These are phyloP conservation scores for Hemitrygon akajei DNA, from an alignment of 2,797 vertebrate species.

Conservation along the genomic window DNA sequence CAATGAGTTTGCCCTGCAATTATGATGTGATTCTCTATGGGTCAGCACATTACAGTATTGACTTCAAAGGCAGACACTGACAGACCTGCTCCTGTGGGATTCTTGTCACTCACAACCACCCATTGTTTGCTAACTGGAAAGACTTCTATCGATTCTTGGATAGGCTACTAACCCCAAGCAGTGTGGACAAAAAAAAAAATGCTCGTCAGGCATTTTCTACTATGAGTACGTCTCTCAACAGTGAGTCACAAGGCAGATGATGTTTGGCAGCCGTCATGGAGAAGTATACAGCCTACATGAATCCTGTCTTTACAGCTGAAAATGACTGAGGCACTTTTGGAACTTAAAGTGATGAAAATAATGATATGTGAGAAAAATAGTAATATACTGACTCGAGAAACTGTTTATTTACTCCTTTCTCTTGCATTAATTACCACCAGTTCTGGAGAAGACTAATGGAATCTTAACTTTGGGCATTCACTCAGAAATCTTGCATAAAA, in stretches of 20 bases:
- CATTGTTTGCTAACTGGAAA: not conserved
- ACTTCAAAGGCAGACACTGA: slow-evolving; percentile 3
- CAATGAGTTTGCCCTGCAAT: not conserved
- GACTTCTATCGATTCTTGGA: not conserved
- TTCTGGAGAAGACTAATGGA: not conserved
- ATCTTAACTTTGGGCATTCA: not conserved
- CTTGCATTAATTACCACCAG: not conserved
- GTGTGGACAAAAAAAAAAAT: not conserved
- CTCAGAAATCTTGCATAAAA: not conserved
- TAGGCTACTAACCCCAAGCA: not conserved
- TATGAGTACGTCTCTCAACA: not conserved
- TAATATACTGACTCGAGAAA: not conserved
- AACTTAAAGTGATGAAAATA: not conserved
- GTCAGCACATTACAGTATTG: slow-evolving; percentile 3
- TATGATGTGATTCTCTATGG: slow-evolving; percentile 22
- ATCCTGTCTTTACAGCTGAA: not conserved
- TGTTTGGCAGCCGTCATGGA: not conserved
- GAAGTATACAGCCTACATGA: not conserved
- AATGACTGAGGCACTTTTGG: not conserved
- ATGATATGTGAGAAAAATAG: not conserved
- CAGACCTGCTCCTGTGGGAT: slow-evolving; percentile 1
- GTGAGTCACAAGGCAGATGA: not conserved
- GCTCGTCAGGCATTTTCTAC: not conserved
- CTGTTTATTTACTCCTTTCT: not conserved
- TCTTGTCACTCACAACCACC: slow-evolving; percentile 23